Percentiles rank a stretch among this genome's conserved stretches.
These are phyloP conservation scores for Drosophila pegasa DNA, from an alignment of 2,888 invertebrate genomes.

Conservation along the genomic window DNA sequence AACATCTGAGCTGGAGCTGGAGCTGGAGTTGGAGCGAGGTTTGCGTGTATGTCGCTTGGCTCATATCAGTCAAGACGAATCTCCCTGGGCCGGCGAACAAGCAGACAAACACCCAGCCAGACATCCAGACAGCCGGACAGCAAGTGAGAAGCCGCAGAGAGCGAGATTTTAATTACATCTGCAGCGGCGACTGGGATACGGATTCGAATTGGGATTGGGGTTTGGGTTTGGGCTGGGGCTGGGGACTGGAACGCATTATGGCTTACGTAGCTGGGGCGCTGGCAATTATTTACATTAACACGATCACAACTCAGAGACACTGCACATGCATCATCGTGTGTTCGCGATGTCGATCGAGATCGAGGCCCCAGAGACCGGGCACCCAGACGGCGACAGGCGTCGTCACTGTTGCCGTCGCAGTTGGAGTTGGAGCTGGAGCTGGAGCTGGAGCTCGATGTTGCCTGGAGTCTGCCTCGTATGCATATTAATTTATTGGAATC, in stretches of 20 bases:
- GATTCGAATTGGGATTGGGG: constrained; percentile 13
- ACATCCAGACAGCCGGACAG: constrained; percentile 23
- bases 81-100: constrained; percentile 64
- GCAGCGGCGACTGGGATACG: constrained; percentile 46
- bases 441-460: constrained; percentile 12
- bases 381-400: constrained; percentile 45
- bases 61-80: constrained; percentile 79
- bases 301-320: constrained; percentile 83
- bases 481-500: constrained; percentile 85
- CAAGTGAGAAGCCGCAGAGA: constrained; percentile 69
- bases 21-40: constrained; percentile 34
- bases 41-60: constrained; percentile 75
- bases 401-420: constrained; percentile 43
- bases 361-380: constrained; percentile 20
- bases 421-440: constrained; percentile 42
- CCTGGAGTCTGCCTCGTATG: constrained; percentile 68
- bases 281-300: constrained; percentile 85
- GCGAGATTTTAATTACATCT: constrained; percentile 82
- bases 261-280: constrained; percentile 47
- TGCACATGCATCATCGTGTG: constrained; percentile 83
- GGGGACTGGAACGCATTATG: constrained; percentile 1
- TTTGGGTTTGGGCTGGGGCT: neutral
- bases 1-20: constrained; percentile 48
- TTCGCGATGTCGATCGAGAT: constrained; percentile 78
- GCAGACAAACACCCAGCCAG: constrained; percentile 52